Conservation (phyloP, 2,888 invertebrate genomes). For the Dione vanillae region DNA sequence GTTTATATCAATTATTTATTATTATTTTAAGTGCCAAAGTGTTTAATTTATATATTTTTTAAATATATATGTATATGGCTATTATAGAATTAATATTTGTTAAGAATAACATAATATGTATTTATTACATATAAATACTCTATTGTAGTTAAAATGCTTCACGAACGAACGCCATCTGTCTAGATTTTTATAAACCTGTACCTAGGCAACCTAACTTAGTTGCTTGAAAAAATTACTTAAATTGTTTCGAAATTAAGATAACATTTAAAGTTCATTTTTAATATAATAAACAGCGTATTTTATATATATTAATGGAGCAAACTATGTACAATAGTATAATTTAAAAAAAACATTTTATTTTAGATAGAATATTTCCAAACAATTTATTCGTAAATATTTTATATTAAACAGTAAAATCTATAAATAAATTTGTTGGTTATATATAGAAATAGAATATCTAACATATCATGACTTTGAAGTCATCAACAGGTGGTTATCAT, state of each 20-base stretch:
- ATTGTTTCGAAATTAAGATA: neutral
- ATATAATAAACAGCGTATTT: neutral
- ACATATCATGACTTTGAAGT: slow-evolving; percentile 37
- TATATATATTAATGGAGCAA: neutral
- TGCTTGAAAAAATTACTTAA: neutral
- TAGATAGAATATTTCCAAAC: too few species aligned
- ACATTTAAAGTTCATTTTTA: neutral
- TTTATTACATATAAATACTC: neutral
- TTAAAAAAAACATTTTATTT: neutral
- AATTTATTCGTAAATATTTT: too few species aligned
- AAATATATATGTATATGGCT: neutral
- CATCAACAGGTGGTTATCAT: slow-evolving; percentile 61
- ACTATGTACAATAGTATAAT: neutral
- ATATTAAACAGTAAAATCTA: too few species aligned
- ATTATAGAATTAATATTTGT: neutral
- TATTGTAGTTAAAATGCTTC: neutral
- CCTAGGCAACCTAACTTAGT: slow-evolving; percentile 11
- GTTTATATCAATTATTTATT: too few species aligned
- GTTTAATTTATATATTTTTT: too few species aligned
- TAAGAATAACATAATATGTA: neutral
- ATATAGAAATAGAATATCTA: neutral
- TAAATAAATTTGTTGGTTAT: neutral
- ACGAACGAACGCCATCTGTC: slow-evolving; percentile 30
- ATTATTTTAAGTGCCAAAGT: too few species aligned
- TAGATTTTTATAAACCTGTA: neutral